Base-by-base conservation (phyloP, 1,140 invertebrate genomes). In the Tribolium castaneum region DNA sequence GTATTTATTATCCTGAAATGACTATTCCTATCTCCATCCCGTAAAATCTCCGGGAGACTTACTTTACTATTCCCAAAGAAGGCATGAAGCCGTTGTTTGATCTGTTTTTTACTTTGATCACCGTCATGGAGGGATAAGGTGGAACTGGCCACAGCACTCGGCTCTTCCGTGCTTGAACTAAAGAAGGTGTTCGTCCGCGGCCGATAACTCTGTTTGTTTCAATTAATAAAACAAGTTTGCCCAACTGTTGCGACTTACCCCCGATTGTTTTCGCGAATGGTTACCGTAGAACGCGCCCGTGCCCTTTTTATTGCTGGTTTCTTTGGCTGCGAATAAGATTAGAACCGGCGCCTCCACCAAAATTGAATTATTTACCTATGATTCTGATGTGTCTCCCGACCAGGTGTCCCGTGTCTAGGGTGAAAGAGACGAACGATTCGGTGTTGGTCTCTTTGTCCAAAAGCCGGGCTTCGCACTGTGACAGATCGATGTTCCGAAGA, bases 341-440 rank as follows among this genome's bases (percentile, higher is more conserved):
- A 66, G 25, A 35, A 10, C 59, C 56, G 59, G 59, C 59, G 59
- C 59, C 34, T 66, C 59, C 59, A 35, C 59, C 54, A 30, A 59
- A 34, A 34, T 39, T 70, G 3, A 30, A n/a, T 34, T 12, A 16
- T 14, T 89, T 87, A 92, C 91, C 90, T 88, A 88, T 90, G 77
- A 95, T 89, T 83, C 91, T 88, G 19, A 95, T 89, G 81, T 93
- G 92, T 86, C 91, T 93, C 25, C 93, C 93, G 75, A 92, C 93
- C 4, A 94, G 88, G 83, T 88, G 88, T 16, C 89, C 90, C 34
- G 90, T 91, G 83, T 93, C 92, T 13, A 91, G 92, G 9, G 89
- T 88, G 59, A 89, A 87, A 76, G 75, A 70, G 45, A 86, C 75
- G 35, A 82, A 80, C 14, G 82, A 78, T 76, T 86, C 84, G 9